These are phyloP conservation scores for Drosophila pandora DNA, from an alignment of 1,140 invertebrate species.

Conservation along the genomic window DNA sequence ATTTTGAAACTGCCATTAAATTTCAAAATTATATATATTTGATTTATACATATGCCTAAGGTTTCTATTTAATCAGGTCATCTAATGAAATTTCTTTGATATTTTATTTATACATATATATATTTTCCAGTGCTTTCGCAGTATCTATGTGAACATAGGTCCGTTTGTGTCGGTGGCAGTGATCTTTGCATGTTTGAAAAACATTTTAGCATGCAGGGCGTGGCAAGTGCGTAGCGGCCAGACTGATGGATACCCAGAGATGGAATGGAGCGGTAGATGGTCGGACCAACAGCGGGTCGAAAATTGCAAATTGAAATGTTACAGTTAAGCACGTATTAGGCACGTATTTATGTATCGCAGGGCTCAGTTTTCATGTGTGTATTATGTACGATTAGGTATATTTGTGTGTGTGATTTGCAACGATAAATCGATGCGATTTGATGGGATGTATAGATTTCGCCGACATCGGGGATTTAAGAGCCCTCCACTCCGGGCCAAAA, in stretches of 20 bases:
- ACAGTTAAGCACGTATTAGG: conserved; percentile 79
- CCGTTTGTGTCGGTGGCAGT: conserved; percentile 53
- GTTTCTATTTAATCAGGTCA: no score
- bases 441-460: conserved; percentile 56
- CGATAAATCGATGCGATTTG: conserved; percentile 74
- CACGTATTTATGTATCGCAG: conserved; percentile 22
- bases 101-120: no score
- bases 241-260: conserved; percentile 15
- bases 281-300: conserved; percentile 32
- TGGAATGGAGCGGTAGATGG: conserved; percentile 7
- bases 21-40: no score
- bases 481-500: conserved; percentile 11
- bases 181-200: conserved; percentile 78
- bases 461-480: neutral
- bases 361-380: neutral
- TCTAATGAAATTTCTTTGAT: no score
- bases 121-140: neutral
- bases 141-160: conserved; percentile 23
- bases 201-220: conserved; percentile 76
- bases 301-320: conserved; percentile 81
- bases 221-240: conserved; percentile 71
- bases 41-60: no score
- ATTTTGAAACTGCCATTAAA: no score
- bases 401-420: conserved; percentile 16
- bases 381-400: no score